Percentiles rank a stretch among this genome's conserved stretches.
Evolutionary conservation across 2,113 vertebrate genomes (phyloP).

Genomic region (Dasyornis broadbenti): DNA sequence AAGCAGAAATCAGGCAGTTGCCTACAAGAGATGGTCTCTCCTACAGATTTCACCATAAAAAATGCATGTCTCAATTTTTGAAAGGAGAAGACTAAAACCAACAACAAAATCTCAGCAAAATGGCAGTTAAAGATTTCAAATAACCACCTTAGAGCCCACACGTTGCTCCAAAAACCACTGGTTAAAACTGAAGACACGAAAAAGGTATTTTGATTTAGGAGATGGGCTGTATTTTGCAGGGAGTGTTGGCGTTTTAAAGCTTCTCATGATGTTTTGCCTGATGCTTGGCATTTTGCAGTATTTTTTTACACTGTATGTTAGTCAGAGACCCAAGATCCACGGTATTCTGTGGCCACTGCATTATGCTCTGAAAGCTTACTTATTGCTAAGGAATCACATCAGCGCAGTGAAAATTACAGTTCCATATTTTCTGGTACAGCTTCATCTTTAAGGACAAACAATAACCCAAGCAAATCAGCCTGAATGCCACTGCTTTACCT

Average conservation of each 20-base stretch:
- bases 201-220: neutral
- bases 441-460: neutral
- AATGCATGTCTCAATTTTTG: neutral
- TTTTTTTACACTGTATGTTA: neutral
- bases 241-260: neutral
- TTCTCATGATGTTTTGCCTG: neutral
- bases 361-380: neutral
- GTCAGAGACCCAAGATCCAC: neutral
- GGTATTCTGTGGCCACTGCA: neutral
- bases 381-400: neutral
- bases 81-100: neutral
- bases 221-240: neutral
- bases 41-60: neutral
- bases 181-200: neutral
- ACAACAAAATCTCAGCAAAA: neutral
- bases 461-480: neutral
- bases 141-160: neutral
- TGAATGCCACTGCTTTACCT: neutral
- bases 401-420: neutral
- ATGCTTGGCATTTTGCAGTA: neutral
- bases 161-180: neutral
- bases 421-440: neutral
- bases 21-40: neutral
- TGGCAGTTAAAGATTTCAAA: neutral
- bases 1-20: constrained; percentile 23